These are phyloP conservation scores for Platorchestia sp. DNA, from an alignment of 1,140 invertebrate species.

Conservation along the genomic window DNA sequence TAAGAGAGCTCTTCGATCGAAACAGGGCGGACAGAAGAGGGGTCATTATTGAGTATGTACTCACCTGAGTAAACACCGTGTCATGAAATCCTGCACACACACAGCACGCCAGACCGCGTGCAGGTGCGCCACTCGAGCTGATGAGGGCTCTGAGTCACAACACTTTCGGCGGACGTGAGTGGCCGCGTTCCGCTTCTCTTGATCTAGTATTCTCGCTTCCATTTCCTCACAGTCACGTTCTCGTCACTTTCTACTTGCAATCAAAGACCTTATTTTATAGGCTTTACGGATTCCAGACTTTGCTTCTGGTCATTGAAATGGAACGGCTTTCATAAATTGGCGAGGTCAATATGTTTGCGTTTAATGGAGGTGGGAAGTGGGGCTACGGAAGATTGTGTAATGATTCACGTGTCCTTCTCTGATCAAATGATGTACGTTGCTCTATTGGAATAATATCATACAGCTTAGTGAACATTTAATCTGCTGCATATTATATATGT, in stretches of 20 bases:
- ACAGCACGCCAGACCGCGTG: not conserved
- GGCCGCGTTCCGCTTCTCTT: not conserved
- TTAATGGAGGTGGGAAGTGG: not conserved
- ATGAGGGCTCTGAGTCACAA: not conserved
- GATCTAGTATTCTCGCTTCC: not conserved
- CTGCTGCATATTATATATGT: too few species aligned
- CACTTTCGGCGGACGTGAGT: not conserved
- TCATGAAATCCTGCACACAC: not conserved
- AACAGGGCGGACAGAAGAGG: not conserved
- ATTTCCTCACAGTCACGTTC: not conserved
- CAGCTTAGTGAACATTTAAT: too few species aligned
- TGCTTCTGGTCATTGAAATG: not conserved
- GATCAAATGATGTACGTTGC: too few species aligned
- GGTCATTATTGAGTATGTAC: not conserved
- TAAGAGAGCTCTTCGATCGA: not conserved
- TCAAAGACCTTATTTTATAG: not conserved
- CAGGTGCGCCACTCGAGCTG: not conserved
- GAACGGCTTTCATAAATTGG: not conserved
- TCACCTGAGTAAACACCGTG: not conserved
- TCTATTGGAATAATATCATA: too few species aligned
- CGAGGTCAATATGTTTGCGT: not conserved
- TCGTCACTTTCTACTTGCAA: not conserved
- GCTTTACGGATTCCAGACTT: not conserved
- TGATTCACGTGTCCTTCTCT: too few species aligned
- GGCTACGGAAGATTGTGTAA: too few species aligned